These are phyloP conservation scores for Rafetus swinhoei DNA, from an alignment of 2,113 vertebrate species.

Conservation along the genomic window DNA sequence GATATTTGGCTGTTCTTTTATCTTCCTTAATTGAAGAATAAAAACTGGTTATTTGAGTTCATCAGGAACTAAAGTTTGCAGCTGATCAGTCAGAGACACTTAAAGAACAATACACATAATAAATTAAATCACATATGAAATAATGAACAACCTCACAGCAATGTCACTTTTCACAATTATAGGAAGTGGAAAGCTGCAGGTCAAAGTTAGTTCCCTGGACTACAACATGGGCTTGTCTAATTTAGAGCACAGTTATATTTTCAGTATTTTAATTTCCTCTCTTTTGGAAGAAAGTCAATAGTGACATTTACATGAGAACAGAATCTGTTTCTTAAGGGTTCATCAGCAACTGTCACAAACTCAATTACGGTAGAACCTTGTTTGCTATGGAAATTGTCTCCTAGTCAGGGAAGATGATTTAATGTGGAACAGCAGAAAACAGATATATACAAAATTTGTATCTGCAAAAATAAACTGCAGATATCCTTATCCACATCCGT, in stretches of 20 bases:
- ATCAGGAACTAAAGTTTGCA: neutral
- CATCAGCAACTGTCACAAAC: neutral
- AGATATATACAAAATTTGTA: neutral
- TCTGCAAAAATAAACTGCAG: no score
- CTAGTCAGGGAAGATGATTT: neutral
- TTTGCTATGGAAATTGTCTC: neutral
- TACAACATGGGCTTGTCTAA: neutral
- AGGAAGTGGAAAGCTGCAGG: neutral
- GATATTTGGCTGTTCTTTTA: neutral
- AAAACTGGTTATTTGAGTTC: neutral
- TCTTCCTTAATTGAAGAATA: neutral
- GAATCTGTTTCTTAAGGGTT: neutral
- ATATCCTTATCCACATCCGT: no score
- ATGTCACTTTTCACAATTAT: neutral
- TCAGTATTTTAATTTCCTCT: neutral
- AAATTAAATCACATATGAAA: neutral
- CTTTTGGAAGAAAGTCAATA: constrained; percentile 13
- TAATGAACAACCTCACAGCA: neutral
- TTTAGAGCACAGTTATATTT: neutral
- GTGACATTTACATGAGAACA: constrained; percentile 4
- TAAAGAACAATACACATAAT: neutral
- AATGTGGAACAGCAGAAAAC: neutral
- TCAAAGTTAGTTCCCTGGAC: neutral
- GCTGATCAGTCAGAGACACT: neutral
- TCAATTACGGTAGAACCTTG: neutral